Conservation (phyloP, 1,140 invertebrate genomes). For the Lerema accius region DNA sequence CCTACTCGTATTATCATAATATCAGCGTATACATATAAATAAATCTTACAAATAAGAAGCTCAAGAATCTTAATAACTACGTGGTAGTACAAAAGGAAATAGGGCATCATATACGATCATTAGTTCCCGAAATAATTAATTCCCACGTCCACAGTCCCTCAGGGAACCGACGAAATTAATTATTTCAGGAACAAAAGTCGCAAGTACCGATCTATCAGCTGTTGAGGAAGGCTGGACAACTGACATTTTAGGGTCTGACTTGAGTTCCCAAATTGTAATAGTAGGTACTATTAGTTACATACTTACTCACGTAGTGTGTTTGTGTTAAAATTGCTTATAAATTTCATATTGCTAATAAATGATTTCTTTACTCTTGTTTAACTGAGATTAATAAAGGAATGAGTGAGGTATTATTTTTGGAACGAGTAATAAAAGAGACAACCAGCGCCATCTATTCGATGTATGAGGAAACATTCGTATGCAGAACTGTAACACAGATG, state of each 20-base stretch:
- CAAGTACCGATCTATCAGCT: conserved; percentile 61
- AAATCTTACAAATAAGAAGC: conserved; percentile 19
- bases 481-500: background rate
- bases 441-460: no score
- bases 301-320: background rate
- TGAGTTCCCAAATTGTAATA: conserved; percentile 20
- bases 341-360: no score
- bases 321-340: no score
- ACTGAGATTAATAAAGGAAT: no score
- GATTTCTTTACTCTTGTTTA: no score
- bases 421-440: no score
- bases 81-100: background rate
- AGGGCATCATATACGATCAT: conserved; percentile 3
- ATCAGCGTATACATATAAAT: background rate
- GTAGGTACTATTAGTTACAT: background rate
- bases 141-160: conserved; percentile 30
- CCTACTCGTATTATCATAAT: no score
- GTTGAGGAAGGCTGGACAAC: conserved; percentile 63
- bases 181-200: conserved; percentile 69
- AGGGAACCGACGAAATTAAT: conserved; percentile 63
- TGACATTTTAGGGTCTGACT: conserved; percentile 40
- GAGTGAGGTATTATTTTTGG: no score
- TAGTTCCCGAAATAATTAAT: conserved; percentile 39
- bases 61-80: conserved; percentile 22
- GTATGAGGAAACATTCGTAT: no score